phyloP scores from a whole-genome alignment of 2,113 vertebrate genomes.

The Reinhardtius hippoglossoides region DNA sequence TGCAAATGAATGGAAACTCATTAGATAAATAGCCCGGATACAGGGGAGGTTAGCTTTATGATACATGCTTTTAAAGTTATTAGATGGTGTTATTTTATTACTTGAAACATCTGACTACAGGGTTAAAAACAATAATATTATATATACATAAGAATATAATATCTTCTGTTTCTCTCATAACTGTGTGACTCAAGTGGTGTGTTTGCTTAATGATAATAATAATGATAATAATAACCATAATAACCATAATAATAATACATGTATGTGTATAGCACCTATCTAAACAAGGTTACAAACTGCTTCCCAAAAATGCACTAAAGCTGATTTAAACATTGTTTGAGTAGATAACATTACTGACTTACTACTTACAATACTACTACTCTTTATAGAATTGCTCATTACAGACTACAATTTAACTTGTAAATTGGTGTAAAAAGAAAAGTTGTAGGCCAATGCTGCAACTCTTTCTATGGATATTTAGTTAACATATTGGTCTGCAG shows the following conservation, averaged over 20 bases:
- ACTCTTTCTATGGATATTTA: not conserved
- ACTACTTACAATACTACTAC: no score
- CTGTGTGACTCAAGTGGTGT: no score
- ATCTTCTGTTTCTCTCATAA: not conserved
- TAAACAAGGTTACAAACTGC: no score
- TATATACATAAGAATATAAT: not conserved
- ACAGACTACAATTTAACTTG: not conserved
- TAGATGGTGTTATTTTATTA: not conserved
- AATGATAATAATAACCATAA: no score
- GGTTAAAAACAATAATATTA: not conserved
- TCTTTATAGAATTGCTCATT: no score
- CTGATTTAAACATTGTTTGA: not conserved
- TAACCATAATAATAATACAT: no score
- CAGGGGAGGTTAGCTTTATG: no score
- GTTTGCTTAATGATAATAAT: no score
- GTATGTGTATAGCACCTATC: no score
- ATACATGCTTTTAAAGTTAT: not conserved
- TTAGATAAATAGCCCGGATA: not conserved
- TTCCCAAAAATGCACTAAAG: not conserved
- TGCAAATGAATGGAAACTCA: not conserved
- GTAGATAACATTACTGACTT: not conserved
- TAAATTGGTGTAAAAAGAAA: constrained; percentile 6
- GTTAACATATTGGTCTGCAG: not conserved
- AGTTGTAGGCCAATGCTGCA: not conserved
- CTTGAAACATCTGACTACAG: not conserved